Percentiles rank a stretch among this genome's conserved stretches.
Evolutionary conservation across 1,140 invertebrate species (phyloP).

Genomic region (Sarcophaga peregrina): DNA sequence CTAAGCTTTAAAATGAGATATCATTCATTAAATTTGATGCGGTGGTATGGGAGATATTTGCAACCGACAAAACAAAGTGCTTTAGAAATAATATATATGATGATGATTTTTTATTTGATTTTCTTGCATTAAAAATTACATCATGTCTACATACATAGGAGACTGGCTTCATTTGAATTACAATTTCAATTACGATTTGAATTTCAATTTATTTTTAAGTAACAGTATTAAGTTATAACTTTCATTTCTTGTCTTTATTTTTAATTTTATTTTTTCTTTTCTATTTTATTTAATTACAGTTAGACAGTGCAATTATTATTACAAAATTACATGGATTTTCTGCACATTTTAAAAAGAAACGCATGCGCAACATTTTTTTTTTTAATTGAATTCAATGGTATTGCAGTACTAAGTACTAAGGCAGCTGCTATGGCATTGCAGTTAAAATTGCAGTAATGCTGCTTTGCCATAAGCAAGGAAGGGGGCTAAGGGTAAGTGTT

Average conservation of each 20-base stretch:
- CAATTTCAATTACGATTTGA: slow-evolving; percentile 8
- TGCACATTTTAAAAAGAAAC: background rate
- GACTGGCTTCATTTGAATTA: background rate
- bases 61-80: too few relatives aligned
- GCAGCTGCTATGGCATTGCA: too few relatives aligned
- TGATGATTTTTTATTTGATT: too few relatives aligned
- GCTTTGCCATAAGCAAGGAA: too few relatives aligned
- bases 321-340: background rate
- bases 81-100: too few relatives aligned
- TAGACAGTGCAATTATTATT: background rate
- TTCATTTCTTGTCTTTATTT: background rate
- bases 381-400: background rate
- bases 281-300: background rate
- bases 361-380: background rate
- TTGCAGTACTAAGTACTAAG: background rate
- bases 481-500: background rate
- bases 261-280: background rate
- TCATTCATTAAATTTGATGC: too few relatives aligned
- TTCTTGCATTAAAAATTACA: too few relatives aligned
- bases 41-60: too few relatives aligned
- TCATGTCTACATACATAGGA: too few relatives aligned
- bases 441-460: too few relatives aligned
- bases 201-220: slow-evolving; percentile 8
- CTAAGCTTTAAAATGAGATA: too few relatives aligned
- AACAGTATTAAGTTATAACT: background rate